These are phyloP conservation scores for Parelbella ahira DNA, from an alignment of 2,888 invertebrate species.

Conservation along the genomic window DNA sequence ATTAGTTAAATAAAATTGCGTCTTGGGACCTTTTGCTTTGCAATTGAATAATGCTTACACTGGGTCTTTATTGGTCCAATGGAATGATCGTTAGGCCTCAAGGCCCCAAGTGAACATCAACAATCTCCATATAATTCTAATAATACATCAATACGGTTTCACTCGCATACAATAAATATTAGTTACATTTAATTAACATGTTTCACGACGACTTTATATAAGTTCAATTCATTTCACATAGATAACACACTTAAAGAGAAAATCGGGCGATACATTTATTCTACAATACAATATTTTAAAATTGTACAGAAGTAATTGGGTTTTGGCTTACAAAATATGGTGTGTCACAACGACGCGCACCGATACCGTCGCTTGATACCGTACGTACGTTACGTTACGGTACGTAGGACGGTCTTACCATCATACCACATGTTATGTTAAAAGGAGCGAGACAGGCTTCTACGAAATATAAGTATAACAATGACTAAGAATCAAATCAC, in stretches of 20 bases:
- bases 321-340: slow-evolving; percentile 14
- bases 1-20: no score
- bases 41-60: no score
- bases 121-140: slow-evolving; percentile 6
- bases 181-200: slow-evolving; percentile 17
- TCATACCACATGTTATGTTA: no score
- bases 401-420: no score
- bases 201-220: slow-evolving; percentile 3
- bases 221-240: slow-evolving; percentile 10
- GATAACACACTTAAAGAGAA: slow-evolving; percentile 3
- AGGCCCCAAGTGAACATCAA: slow-evolving; percentile 2
- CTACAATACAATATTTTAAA: slow-evolving; percentile 12
- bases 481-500: slow-evolving; percentile 28
- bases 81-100: background rate
- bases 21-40: slow-evolving; percentile 7
- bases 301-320: slow-evolving; percentile 5
- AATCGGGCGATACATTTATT: background rate
- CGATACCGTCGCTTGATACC: no score
- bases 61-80: no score
- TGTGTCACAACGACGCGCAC: no score
- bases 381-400: no score
- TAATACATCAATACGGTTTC: slow-evolving; percentile 6
- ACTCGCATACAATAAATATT: slow-evolving; percentile 16
- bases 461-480: slow-evolving; percentile 4
- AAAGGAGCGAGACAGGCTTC: slow-evolving; percentile 16